Evolutionary conservation across 2,888 invertebrate species (phyloP).

Genomic region (Ectemnius continuus): DNA sequence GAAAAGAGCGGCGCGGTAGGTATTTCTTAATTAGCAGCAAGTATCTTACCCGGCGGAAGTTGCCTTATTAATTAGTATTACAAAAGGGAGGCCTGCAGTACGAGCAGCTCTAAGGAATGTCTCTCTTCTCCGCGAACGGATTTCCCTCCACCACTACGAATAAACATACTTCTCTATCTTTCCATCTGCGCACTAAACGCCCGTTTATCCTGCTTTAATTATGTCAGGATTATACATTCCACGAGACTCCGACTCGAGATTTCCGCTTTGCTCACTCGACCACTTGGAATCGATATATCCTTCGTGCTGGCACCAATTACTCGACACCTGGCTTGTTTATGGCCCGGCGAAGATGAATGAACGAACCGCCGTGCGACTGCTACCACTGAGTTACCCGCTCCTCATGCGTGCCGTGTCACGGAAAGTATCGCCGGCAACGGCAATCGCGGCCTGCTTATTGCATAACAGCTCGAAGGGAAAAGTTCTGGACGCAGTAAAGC

Average conservation of each 20-base stretch:
- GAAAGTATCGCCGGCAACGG: slow-evolving; percentile 19
- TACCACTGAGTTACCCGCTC: not conserved
- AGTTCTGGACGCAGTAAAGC: slow-evolving; percentile 43
- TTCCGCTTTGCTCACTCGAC: too few relatives aligned
- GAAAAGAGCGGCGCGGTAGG: slow-evolving; percentile 58
- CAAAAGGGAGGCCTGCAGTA: slow-evolving; percentile 35
- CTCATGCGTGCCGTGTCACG: not conserved
- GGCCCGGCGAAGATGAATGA: too few relatives aligned
- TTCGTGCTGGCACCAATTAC: not conserved
- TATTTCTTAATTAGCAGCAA: slow-evolving; percentile 68
- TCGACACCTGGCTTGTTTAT: not conserved
- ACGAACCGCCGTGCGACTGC: not conserved
- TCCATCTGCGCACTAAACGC: not conserved
- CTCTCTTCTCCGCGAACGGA: slow-evolving; percentile 9
- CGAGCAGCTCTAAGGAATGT: not conserved
- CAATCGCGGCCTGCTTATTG: slow-evolving; percentile 20
- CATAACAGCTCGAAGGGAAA: slow-evolving; percentile 3
- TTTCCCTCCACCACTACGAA: not conserved
- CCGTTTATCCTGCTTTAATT: not conserved
- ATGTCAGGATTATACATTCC: not conserved
- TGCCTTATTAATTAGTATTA: slow-evolving; percentile 66
- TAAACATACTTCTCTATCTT: not conserved
- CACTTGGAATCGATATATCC: too few relatives aligned
- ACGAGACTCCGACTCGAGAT: not conserved
- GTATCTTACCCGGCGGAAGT: slow-evolving; percentile 57